Evolutionary conservation across 2,888 invertebrate genomes (phyloP).

Genomic region (Hypomecis punctinalis): DNA sequence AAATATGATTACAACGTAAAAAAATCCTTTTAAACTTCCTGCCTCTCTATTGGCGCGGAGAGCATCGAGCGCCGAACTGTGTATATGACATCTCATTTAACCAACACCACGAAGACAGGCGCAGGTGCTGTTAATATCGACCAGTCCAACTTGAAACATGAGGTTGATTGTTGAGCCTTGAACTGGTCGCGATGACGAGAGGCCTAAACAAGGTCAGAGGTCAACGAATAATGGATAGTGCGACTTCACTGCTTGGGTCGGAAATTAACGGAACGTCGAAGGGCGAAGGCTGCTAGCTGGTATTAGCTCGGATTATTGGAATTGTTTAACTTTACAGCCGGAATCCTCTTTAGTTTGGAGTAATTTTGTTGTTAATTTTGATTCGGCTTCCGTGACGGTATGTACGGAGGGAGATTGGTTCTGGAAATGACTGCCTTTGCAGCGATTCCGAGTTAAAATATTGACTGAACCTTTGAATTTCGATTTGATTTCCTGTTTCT

Average conservation of each 20-base stretch:
- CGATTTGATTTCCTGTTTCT: slow-evolving; percentile 12
- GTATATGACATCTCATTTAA: slow-evolving; percentile 39
- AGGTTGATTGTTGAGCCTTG: slow-evolving; percentile 36
- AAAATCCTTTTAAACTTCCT: slow-evolving; percentile 5
- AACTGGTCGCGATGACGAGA: slow-evolving; percentile 29
- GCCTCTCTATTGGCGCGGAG: background rate
- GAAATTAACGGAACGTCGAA: slow-evolving; percentile 56
- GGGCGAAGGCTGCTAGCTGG: slow-evolving; percentile 56
- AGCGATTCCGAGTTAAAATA: slow-evolving; percentile 18
- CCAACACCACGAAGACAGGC: slow-evolving; percentile 51
- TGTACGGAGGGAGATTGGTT: slow-evolving; percentile 25
- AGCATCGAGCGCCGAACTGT: slow-evolving; percentile 26
- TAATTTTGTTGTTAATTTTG: slow-evolving; percentile 38
- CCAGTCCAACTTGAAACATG: slow-evolving; percentile 50
- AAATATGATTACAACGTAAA: background rate
- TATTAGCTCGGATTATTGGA: slow-evolving; percentile 64
- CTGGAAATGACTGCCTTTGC: slow-evolving; percentile 12
- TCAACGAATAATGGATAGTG: slow-evolving; percentile 54
- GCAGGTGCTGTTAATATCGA: slow-evolving; percentile 56
- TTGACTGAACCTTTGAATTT: slow-evolving; percentile 7
- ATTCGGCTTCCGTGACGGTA: slow-evolving; percentile 29
- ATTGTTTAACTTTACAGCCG: slow-evolving; percentile 61
- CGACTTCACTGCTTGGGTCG: slow-evolving; percentile 56
- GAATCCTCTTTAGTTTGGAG: slow-evolving; percentile 40
- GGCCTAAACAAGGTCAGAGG: slow-evolving; percentile 42